Evolutionary conservation across 2,888 invertebrate genomes (phyloP), one percentile per base, ranked within the genome.

Genomic region (Nephrotoma flavescens): DNA sequence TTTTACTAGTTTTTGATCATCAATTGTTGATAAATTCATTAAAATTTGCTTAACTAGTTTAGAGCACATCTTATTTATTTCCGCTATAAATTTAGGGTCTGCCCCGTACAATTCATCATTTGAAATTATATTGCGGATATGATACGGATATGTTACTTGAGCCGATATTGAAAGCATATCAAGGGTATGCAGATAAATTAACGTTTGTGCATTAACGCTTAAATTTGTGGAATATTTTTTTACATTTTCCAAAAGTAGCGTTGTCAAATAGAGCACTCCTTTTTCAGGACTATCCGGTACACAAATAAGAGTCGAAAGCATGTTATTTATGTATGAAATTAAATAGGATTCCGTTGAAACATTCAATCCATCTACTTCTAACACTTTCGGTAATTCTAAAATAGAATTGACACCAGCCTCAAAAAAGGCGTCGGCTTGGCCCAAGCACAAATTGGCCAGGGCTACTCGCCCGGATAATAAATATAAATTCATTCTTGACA

Each of bases 381-480:
- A 92, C 88, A 93, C 92, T 90, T 94, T 91, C 88, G 96, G 96
- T 89, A 97, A 93, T 88, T 97, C 97, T 0, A 95, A 94, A 88
- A 98, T 94, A 86, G 97, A 92, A 87, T 94, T 94, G 19, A 99
- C 93, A 0, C 97, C 95, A 42, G 97, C 96, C 92, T 98, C 98
- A 89, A 98, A 96, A 91, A 97, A 98, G 2, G 97, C 97, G 92
- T 99, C 98, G 87, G 97, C 98, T 94, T 98, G 98, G 84, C 97
- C 97, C 87, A 97, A 93, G 90, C 98, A 98, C 89, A 96, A 95
- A 93, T 97, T 98, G 87, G 96, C 93, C 87, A 98, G 92, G 41
- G 98, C 97, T 84, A 97, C 96, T 92, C 97, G 97, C 19, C 97
- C 98, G 12, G 96, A 96, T 6, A 97, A 92, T 87, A 98, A 93